Evolutionary conservation across 2,113 vertebrate genomes (phyloP).

Genomic region (Tenrec ecaudatus): DNA sequence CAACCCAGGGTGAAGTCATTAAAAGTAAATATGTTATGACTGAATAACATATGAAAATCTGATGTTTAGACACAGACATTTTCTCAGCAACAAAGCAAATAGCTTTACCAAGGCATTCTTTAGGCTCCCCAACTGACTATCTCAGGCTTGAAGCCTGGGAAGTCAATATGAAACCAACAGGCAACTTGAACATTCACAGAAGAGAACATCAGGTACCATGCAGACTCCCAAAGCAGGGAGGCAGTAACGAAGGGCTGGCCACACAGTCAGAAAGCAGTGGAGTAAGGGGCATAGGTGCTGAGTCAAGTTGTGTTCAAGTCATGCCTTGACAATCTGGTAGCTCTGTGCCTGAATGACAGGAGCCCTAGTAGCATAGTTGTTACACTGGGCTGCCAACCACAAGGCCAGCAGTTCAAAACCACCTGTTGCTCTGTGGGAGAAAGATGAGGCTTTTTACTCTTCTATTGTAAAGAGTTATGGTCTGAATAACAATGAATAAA

Average conservation of each 20-base stretch:
- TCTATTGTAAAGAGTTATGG: no score
- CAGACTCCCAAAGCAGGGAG: background rate
- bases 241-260: background rate
- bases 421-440: no score
- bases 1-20: slow-evolving; percentile 46
- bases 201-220: background rate
- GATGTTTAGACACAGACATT: slow-evolving; percentile 42
- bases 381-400: no score
- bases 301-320: background rate
- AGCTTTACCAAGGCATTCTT: slow-evolving; percentile 29
- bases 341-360: background rate
- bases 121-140: background rate
- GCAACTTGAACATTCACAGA: background rate
- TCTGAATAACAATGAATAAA: no score
- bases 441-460: no score
- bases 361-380: no score
- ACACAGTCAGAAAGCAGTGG: background rate
- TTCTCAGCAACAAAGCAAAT: slow-evolving; percentile 20
- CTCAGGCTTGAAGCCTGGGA: background rate
- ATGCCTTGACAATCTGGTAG: background rate
- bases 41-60: slow-evolving; percentile 44
- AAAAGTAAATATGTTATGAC: slow-evolving; percentile 10
- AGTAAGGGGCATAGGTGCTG: background rate
- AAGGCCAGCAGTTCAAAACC: no score
- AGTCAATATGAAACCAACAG: background rate